phyloP scores from a whole-genome alignment of 2,797 vertebrate genomes.

The Enteromius viviparus region DNA sequence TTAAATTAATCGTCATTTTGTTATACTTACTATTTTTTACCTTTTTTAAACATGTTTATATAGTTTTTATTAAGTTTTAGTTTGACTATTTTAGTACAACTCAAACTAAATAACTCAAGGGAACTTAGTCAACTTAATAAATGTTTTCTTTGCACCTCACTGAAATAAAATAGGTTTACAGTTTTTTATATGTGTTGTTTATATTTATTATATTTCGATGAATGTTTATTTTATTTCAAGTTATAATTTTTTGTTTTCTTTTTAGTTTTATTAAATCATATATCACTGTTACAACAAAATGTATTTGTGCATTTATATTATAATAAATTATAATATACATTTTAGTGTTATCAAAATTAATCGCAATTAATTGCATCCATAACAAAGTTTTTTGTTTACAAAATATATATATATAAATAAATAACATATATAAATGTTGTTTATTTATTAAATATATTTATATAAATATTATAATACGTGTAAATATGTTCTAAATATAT shows the following conservation, averaged over 20 bases:
- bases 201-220: background rate
- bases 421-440: no score
- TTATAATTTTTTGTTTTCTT: background rate
- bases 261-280: background rate
- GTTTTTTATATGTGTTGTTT: background rate
- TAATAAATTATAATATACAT: background rate
- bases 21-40: background rate
- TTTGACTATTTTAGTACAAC: background rate
- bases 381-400: no score
- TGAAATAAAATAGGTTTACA: background rate
- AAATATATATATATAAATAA: no score
- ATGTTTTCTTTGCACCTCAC: background rate
- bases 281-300: background rate
- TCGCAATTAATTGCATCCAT: no score
- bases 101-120: no score
- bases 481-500: no score
- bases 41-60: background rate
- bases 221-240: background rate
- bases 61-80: background rate
- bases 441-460: no score
- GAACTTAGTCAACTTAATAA: background rate
- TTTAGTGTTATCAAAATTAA: no score
- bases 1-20: background rate
- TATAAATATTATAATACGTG: no score
- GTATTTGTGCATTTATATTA: background rate